Evolutionary conservation across 1,140 invertebrate genomes (phyloP), one percentile per base, ranked within the genome.

Genomic region (Zaprionus inermis): DNA sequence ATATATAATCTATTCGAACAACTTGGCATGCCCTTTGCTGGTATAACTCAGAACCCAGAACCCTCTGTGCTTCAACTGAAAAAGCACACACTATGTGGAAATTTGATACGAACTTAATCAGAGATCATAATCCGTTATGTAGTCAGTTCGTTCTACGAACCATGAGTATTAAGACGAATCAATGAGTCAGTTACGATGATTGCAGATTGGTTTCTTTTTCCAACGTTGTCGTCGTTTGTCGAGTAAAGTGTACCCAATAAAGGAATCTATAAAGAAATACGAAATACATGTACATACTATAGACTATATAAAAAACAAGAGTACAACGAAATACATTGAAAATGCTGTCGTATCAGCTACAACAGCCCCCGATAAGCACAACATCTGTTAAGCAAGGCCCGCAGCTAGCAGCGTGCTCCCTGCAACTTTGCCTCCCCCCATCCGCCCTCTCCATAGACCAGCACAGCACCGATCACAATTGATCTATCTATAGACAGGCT

Each of bases 341-440:
- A 72, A 66, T 67, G 70, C 55, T 72, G 63, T 67, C 54, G 70
- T 69, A 73, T 69, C 65, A 69, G 71, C 51, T 12, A 51, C 65
- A 30, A 68, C 70, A 46, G 46, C 32, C 24, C 49, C 18, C 57
- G 71, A 73, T 73, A 73, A 73, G 71, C 65, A 22, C 38, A 61
- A 73, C 65, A 73, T 73, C 71, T 73, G 71, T 61, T 61, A 56
- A 61, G 71, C 57, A 73, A 73, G 71, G 32, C 44, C 30, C 59
- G 22, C 46, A 51, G 30, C 49, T 32, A 63, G 24, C 28, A 63
- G 28, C 22, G 20, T 16, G 30, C 10, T 32, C n/a, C 22, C 52
- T 28, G 28, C 28, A 2, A 2, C 28, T 6, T 32, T 5, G 2
- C 60, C 46, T 34, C 9, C 7, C 49, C 46, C n/a, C 5, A 9